Evolutionary conservation across 2,113 vertebrate species (phyloP).

Genomic region (Haliaeetus leucogaster): DNA sequence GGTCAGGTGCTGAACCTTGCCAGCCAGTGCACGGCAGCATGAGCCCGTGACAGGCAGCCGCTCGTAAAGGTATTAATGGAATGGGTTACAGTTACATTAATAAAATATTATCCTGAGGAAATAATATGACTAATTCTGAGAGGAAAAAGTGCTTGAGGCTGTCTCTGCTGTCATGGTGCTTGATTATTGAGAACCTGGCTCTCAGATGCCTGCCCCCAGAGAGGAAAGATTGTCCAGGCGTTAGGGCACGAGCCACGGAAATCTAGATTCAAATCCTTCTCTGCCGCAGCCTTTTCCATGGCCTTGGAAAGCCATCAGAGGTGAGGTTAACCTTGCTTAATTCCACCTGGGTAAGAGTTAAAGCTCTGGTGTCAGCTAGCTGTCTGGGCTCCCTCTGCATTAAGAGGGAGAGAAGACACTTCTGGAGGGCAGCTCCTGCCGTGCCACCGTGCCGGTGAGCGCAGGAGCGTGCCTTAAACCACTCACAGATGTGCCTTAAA

Average conservation of each 20-base stretch:
- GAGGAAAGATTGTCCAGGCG: background rate
- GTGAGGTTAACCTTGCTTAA: background rate
- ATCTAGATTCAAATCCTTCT: background rate
- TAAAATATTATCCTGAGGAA: conserved; percentile 5
- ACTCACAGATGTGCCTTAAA: too few relatives aligned
- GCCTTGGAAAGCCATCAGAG: background rate
- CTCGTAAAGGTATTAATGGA: background rate
- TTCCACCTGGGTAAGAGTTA: background rate
- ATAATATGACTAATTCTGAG: conserved; percentile 2
- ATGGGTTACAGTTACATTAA: background rate
- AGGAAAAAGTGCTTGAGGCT: background rate
- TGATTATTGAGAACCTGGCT: background rate
- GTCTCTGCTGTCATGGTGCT: background rate
- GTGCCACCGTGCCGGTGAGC: too few relatives aligned
- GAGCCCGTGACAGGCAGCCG: background rate
- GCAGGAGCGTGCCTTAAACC: background rate
- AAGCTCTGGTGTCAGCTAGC: background rate
- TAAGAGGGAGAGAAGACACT: background rate
- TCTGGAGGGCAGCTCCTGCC: too few relatives aligned
- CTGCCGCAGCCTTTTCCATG: background rate
- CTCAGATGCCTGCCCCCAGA: background rate
- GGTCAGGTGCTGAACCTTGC: background rate
- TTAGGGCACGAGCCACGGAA: background rate
- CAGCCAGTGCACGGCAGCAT: background rate
- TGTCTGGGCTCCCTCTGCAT: background rate